Percentiles rank a stretch among this genome's conserved stretches.
Conservation (phyloP, 2,797 vertebrate species). For the Spinus pinus region DNA sequence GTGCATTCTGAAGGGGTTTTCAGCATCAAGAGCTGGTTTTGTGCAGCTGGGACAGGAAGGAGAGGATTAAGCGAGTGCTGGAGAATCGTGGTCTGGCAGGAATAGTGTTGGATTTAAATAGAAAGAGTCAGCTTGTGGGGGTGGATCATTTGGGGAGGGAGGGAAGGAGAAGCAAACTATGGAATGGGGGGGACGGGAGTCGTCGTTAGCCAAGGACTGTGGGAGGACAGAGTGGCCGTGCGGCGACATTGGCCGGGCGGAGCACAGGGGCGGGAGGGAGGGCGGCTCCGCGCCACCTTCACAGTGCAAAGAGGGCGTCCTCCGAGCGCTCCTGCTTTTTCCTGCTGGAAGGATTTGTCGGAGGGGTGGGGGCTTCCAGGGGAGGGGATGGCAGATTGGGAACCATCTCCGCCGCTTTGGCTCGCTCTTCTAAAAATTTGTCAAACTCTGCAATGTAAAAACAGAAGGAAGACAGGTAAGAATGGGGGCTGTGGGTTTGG, state of each 20-base stretch:
- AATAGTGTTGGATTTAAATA: slow-evolving; percentile 59
- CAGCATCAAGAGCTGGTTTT: slow-evolving; percentile 52
- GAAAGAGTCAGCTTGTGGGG: slow-evolving; percentile 58
- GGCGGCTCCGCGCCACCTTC: slow-evolving; percentile 29
- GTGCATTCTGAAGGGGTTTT: slow-evolving; percentile 57
- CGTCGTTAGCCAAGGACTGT: background rate
- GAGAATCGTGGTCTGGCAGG: slow-evolving; percentile 45
- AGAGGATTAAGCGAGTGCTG: slow-evolving; percentile 41
- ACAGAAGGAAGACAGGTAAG: background rate
- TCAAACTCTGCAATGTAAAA: slow-evolving; percentile 87
- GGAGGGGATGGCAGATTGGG: slow-evolving; percentile 88
- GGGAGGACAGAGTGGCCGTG: slow-evolving; percentile 3
- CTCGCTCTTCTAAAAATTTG: slow-evolving; percentile 96
- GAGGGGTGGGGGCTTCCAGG: slow-evolving; percentile 76
- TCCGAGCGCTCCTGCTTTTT: slow-evolving; percentile 88
- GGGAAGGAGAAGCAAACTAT: slow-evolving; percentile 25
- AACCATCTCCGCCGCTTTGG: slow-evolving; percentile 92
- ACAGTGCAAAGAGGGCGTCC: slow-evolving; percentile 89
- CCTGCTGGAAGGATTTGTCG: slow-evolving; percentile 73
- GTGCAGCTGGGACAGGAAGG: slow-evolving; percentile 48
- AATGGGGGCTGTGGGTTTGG: background rate
- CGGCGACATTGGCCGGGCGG: background rate
- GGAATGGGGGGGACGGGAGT: background rate
- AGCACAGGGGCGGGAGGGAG: background rate
- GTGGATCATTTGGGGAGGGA: background rate